Evolutionary conservation across 2,888 invertebrate genomes (phyloP), one percentile per base, ranked within the genome.

Genomic region (Hirtodrosophila trivittata): DNA sequence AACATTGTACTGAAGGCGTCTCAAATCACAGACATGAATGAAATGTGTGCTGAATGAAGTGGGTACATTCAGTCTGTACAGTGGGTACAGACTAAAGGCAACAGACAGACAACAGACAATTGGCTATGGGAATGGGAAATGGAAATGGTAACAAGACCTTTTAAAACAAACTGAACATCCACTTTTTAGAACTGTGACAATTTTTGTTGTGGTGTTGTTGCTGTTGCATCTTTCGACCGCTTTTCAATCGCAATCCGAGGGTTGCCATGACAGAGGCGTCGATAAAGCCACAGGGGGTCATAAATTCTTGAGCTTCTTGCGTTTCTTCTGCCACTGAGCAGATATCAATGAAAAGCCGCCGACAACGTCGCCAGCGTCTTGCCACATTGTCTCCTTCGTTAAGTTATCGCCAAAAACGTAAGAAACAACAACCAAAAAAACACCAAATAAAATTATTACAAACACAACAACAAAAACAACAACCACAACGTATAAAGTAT

Each of bases 271-370:
- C 88, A 87, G 83, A 87, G 87, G 88, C 87, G 86, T 87, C 88
- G 86, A 88, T 87, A 85, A 84, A 86, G 77, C 87, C 87, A 68
- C 80, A 68, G 87, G 87, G 85, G 87, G 85, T 75, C 85, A 87
- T 87, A 87, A 81, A 85, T 87, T 77, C 69, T 75, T 73, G 73
- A 76, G 78, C 85, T 82, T 85, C 87, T 86, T 81, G 73, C 65
- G 60, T 81, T 67, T 71, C 70, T 65, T 81, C 71, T 82, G 86
- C 86, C 80, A 57, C 70, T 25, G 49, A 33, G 59, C 18, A 49
- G 71, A 77, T 86, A 82, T 81, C 87, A 85, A 87, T 86, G 74
- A 54, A 43, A 63, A 68, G 10, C 2, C 3, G 87, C 83, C 83
- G 83, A 67, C 77, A 59, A 41, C 43, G 66, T 7, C 38, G 56